Base-by-base conservation (phyloP, 2,113 vertebrate species). In the Pangasianodon gigas region DNA sequence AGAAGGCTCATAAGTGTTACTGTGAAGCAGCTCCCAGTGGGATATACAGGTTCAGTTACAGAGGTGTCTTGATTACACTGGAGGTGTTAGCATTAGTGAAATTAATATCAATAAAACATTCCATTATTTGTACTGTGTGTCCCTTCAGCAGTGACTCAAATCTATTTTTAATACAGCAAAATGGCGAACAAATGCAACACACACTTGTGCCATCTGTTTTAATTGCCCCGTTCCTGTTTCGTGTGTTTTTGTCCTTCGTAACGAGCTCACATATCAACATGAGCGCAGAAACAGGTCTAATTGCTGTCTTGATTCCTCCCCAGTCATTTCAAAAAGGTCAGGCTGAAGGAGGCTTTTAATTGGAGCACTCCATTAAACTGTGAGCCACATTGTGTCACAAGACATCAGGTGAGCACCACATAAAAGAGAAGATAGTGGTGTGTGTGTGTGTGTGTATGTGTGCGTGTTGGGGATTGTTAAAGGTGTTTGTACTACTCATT, bases 291-390 rank as follows among this genome's bases (percentile, higher is more conserved):
- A 90, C 19, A 16, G 52, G 58, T 86, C 81, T 91, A 91, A 91
- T 90, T 82, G 77, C 65, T 41, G 60, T 90, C 89, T 89, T 82
- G 65, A 86, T 88, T 90, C 89, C 87, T 92, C 89, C 89, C 89
- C 80, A 75, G 91, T 92, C 87, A 81, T 92, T 89, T 87, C 51
- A 46, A 51, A 91, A 92, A 92, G 91, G 91, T 92, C 91, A 92
- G 58, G 10, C 77, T 88, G 88, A 92, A 92, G 91, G 89, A 89
- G 91, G 84, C 69, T 90, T 91, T 88, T 91, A 91, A 91, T 91
- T 91, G 89, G 83, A 83, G 89, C 88, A 90, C 89, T 89, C 87
- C 84, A 89, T 88, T 92, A 92, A 92, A 92, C 67, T 16, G 14
- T 1, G 21, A 85, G 87, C 56, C 77, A 87, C 88, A 86, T 77